Percentiles rank a stretch among this genome's conserved stretches.
phyloP scores from a whole-genome alignment of 2,113 vertebrate genomes.

The Caloenas nicobarica region DNA sequence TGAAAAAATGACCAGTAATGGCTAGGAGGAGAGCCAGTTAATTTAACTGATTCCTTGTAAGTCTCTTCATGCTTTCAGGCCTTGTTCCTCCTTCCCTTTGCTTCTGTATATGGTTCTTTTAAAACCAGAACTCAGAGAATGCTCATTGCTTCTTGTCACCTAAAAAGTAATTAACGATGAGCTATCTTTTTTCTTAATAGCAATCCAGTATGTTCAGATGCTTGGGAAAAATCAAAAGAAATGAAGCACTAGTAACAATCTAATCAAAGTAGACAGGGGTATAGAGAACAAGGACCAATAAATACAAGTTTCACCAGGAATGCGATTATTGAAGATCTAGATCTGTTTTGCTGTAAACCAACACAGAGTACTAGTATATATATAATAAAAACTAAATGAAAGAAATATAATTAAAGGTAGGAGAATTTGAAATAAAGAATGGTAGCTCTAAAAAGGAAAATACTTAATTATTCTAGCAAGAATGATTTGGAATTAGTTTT shows the following conservation, averaged over 20 bases:
- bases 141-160: neutral
- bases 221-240: neutral
- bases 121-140: neutral
- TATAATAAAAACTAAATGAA: neutral
- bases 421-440: neutral
- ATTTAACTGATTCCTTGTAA: neutral
- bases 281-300: neutral
- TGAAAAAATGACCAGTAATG: neutral
- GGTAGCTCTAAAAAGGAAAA: neutral
- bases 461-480: neutral
- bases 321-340: neutral
- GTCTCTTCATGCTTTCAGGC: neutral
- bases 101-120: neutral
- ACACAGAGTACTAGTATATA: neutral
- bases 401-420: neutral
- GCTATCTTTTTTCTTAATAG: neutral
- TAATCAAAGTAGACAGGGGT: neutral
- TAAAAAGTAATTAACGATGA: neutral
- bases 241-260: neutral
- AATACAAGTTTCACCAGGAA: neutral
- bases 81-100: neutral
- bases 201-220: neutral
- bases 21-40: neutral
- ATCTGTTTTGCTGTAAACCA: neutral
- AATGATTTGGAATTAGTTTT: neutral